A percentile compares a stretch with the other conserved stretches of the same genome.
phyloP scores from a whole-genome alignment of 2,888 invertebrate species.

The Leptogaster cylindrica region DNA sequence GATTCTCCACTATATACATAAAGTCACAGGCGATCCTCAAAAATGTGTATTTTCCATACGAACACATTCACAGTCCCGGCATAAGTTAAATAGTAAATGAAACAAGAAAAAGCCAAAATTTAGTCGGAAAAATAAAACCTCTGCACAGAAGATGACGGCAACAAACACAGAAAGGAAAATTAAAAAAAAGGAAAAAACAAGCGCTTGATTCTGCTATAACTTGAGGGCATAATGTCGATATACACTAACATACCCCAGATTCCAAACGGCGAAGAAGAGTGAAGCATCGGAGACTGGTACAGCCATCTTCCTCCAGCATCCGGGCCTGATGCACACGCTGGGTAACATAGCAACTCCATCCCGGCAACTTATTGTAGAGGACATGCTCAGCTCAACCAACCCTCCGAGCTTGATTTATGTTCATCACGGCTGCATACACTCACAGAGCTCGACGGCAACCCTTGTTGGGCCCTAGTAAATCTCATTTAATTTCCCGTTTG shows the following conservation, averaged over 20 bases:
- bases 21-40: conserved; percentile 8
- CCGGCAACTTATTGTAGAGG: conserved; percentile 28
- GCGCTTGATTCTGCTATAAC: conserved; percentile 18
- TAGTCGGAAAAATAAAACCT: conserved; percentile 35
- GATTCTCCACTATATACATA: conserved; percentile 16
- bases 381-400: conserved; percentile 37
- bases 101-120: conserved; percentile 25
- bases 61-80: conserved; percentile 46
- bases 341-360: conserved; percentile 6
- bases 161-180: conserved; percentile 14
- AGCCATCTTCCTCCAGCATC: neutral
- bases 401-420: conserved; percentile 36
- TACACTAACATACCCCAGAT: conserved; percentile 36
- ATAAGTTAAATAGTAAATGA: conserved; percentile 40
- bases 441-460: neutral
- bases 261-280: conserved; percentile 8
- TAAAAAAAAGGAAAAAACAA: conserved; percentile 12
- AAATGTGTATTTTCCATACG: conserved; percentile 25
- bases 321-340: neutral
- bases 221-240: conserved; percentile 37
- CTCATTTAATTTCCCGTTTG: conserved; percentile 32
- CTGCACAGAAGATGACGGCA: conserved; percentile 24
- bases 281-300: neutral
- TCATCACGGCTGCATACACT: conserved; percentile 9
- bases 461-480: conserved; percentile 25